Evolutionary conservation across 2,888 invertebrate genomes (phyloP), one percentile per base, ranked within the genome.

Genomic region (Clusia tigrina): DNA sequence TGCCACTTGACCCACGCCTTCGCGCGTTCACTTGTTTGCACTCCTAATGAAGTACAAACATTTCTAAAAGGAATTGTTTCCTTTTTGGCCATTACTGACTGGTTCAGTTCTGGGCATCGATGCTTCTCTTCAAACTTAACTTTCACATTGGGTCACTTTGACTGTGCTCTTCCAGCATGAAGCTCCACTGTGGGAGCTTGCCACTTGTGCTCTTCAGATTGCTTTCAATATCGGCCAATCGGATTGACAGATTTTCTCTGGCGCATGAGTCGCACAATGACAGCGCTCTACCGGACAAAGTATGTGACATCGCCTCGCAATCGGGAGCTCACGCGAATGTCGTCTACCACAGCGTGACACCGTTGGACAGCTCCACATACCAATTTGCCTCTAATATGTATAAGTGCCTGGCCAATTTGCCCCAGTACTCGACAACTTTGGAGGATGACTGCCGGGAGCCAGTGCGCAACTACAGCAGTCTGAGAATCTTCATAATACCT

Each of bases 401-500:
- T 32, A 25, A 55, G 18, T 69, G 68, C 26, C 18, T 69, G 46
- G 6, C 55, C 0, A 18, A 20, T 5, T 20, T 20, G 2, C 69
- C 70, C 1, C 32, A 56, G 18, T 48, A 65, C 2, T 52, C 66
- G 22, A 67, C 78, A 2, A 69, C 69, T 17, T 10, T 80, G 2
- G 71, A 73, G 37, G 62, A 55, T 0, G 32, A 65, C 12, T 58
- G 64, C 2, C 0, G 58, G n/a, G 78, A 79, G 48, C 76, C 79
- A 15, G 2, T 64, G 10, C 74, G 78, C 5, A 60, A 60, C 2
- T 68, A 68, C 5, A 69, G 68, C 26, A 80, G 74, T 63, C 62
- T 72, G 25, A 79, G 70, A 51, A 69, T 79, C 5, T 77, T 74
- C 37, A 56, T 70, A 0, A 68, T 79, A 54, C 73, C 73, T 0